Base-by-base conservation (phyloP, 2,113 vertebrate species). In the Mungos mungo region DNA sequence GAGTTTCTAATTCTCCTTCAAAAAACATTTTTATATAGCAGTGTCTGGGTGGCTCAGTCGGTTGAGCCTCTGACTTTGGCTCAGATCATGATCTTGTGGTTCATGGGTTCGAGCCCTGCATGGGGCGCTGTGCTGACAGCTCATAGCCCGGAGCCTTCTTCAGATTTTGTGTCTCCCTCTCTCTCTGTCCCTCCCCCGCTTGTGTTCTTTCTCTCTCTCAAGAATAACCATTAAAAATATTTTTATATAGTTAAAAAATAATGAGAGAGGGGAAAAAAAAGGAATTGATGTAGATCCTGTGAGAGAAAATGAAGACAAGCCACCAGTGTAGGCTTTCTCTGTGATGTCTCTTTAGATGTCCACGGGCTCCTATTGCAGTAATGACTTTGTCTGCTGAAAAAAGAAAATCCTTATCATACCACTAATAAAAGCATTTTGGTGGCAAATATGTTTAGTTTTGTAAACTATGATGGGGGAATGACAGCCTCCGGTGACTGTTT, bases 1-100 rank as follows among this genome's bases (percentile, higher is more conserved):
- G 66, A 47, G 33, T 92, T 85, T 93, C 95, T 87, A 47, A 92
- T 90, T 95, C 81, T 87, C 68, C 80, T 81, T 84, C 76, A 66
- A 66, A 80, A 97, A 95, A 83, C 38, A 57, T 90, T 86, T 95
- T 86, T 72, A 74, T 41, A 87, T 33, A 12, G 86, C 7, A 8
- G 21, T 0, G 21, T 21, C 21, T 23, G 19, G 57, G 21, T 23
- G 57, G 21, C 21, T 60, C 57, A 60, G 57, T 60, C 21, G 57
- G 57, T 60, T 60, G 7, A 25, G 21, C 21, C 2, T 23, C 57
- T 0, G 57, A 60, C 57, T 60, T 60, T 8, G 8, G 57, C 21
- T 60, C 57, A 60, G 57, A 21, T 60, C 57, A 8, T 60, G 57
- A 60, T 60, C 57, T 60, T 19, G 8, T 7, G 8, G 57, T 25